Evolutionary conservation across 2,888 invertebrate genomes (phyloP).

Genomic region (Mythimna lalbum): DNA sequence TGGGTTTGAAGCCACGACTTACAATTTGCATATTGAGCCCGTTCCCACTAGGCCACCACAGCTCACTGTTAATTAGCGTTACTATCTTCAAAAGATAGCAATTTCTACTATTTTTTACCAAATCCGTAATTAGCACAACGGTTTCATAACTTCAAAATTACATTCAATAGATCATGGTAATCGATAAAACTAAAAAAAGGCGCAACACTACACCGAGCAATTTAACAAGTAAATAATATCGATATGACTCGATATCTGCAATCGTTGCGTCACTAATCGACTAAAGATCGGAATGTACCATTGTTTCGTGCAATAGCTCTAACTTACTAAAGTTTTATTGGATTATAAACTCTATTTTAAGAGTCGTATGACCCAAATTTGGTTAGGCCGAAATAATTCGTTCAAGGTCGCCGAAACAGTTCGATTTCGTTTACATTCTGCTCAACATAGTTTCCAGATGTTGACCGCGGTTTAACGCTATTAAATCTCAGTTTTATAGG

Average conservation of each 20-base stretch:
- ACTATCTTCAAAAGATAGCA: neutral
- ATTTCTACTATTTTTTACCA: neutral
- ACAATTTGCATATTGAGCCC: too few relatives aligned
- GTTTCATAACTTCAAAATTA: slow-evolving; percentile 40
- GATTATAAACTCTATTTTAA: slow-evolving; percentile 57
- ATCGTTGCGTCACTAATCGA: slow-evolving; percentile 80
- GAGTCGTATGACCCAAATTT: slow-evolving; percentile 32
- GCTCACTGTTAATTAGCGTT: too few relatives aligned
- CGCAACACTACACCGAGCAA: slow-evolving; percentile 65
- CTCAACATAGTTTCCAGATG: slow-evolving; percentile 45
- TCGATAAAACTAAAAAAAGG: slow-evolving; percentile 64
- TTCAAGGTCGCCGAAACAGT: slow-evolving; percentile 67
- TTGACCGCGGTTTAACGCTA: slow-evolving; percentile 8
- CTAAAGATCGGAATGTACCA: slow-evolving; percentile 72
- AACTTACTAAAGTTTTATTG: slow-evolving; percentile 47
- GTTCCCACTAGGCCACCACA: too few relatives aligned
- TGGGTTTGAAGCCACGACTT: too few relatives aligned
- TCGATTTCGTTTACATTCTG: slow-evolving; percentile 62
- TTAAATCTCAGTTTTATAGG: neutral
- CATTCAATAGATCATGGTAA: slow-evolving; percentile 52
- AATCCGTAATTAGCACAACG: slow-evolving; percentile 5
- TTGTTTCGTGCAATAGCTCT: slow-evolving; percentile 74
- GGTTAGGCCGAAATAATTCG: slow-evolving; percentile 34
- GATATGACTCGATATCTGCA: slow-evolving; percentile 72
- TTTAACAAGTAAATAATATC: slow-evolving; percentile 71